Conservation (phyloP, 2,113 vertebrate genomes). For the Nesogale talazaci region DNA sequence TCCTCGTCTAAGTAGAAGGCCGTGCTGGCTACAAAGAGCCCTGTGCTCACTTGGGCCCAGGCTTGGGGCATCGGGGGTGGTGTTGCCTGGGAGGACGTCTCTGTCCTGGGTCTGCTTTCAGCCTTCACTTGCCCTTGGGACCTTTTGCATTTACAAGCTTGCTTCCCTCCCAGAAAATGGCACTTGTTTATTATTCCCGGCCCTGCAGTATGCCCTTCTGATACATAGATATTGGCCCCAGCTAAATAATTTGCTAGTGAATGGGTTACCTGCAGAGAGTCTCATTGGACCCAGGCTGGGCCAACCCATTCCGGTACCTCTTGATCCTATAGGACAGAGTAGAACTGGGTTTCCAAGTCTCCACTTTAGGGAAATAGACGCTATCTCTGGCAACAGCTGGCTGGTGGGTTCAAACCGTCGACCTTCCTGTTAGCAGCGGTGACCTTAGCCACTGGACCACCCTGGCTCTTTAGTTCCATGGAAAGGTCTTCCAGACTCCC, state of each 20-base stretch:
- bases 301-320: not conserved
- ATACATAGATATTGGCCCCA: not conserved
- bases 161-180: not conserved
- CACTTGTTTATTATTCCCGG: constrained; percentile 14
- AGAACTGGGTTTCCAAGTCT: not conserved
- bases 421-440: not conserved
- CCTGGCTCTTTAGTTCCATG: not conserved
- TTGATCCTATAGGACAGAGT: not conserved
- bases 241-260: not conserved
- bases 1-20: not conserved
- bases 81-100: not conserved
- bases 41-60: not conserved
- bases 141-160: not conserved
- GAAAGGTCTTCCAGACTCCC: not conserved
- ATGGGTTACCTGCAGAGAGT: not conserved
- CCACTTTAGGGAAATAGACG: not conserved
- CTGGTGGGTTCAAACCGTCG: not conserved
- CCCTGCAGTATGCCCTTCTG: not conserved
- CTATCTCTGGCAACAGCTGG: not conserved
- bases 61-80: not conserved
- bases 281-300: not conserved
- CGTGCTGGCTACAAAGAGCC: not conserved
- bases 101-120: not conserved
- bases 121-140: not conserved
- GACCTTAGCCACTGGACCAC: not conserved